These are phyloP conservation scores for Sphaerophoria taeniata DNA, from an alignment of 2,888 invertebrate genomes.

Conservation along the genomic window DNA sequence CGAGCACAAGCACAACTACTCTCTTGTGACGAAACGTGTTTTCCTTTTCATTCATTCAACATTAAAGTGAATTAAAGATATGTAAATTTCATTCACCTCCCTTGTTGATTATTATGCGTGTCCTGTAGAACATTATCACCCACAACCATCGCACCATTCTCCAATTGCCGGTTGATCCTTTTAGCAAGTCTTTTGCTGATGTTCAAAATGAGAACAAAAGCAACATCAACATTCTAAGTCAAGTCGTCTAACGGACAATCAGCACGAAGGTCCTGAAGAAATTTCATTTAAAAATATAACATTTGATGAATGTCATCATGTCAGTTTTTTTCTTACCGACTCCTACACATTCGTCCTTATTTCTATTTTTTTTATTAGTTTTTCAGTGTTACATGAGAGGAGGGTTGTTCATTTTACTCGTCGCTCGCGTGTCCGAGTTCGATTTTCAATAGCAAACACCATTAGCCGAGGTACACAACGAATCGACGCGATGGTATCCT, in stretches of 20 bases:
- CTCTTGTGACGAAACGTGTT: conserved; percentile 45
- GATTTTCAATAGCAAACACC: conserved; percentile 74
- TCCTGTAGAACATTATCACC: conserved; percentile 65
- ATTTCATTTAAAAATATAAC: conserved; percentile 59
- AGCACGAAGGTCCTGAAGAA: conserved; percentile 73
- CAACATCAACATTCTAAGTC: conserved; percentile 64
- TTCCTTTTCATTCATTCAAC: conserved; percentile 44
- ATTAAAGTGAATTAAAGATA: conserved; percentile 34
- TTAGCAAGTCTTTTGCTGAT: conserved; percentile 14
- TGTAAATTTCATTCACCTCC: conserved; percentile 66
- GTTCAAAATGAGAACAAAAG: conserved; percentile 13
- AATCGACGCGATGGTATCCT: neutral
- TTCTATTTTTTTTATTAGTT: neutral
- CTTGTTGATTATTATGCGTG: conserved; percentile 39
- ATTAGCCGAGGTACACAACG: conserved; percentile 49
- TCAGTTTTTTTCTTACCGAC: conserved; percentile 51
- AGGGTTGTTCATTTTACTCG: conserved; percentile 30
- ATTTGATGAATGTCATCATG: conserved; percentile 75
- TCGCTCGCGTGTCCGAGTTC: conserved; percentile 64
- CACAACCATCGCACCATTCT: conserved; percentile 59
- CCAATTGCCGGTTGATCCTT: conserved; percentile 60
- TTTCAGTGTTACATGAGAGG: conserved; percentile 4
- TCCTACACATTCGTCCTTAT: conserved; percentile 24
- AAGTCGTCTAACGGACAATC: conserved; percentile 51
- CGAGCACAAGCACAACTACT: conserved; percentile 49